Conservation (phyloP, 2,113 vertebrate genomes). For the Pithys albifrons region DNA sequence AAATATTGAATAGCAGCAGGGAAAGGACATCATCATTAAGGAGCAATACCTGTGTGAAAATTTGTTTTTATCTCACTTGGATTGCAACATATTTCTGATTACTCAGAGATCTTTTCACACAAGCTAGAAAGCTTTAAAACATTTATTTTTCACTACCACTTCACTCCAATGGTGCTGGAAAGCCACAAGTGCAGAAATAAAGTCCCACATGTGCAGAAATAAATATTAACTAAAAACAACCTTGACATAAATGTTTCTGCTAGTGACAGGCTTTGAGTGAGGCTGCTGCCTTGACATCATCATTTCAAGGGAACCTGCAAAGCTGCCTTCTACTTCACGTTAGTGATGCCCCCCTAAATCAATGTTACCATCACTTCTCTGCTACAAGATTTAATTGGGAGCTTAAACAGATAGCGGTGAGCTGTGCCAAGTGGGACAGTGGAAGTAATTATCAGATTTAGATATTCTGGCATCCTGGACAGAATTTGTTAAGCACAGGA, state of each 20-base stretch:
- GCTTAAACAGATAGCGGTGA: neutral
- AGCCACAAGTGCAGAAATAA: neutral
- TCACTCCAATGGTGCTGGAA: neutral
- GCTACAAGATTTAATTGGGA: neutral
- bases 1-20: slow-evolving; percentile 42
- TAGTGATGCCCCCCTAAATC: neutral
- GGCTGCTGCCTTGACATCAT: neutral
- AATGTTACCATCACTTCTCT: neutral
- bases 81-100: neutral
- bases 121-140: neutral
- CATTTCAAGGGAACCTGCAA: neutral
- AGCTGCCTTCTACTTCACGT: neutral
- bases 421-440: slow-evolving; percentile 32
- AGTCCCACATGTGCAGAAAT: neutral
- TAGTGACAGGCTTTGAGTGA: neutral
- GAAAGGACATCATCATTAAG: neutral
- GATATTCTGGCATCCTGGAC: slow-evolving; percentile 29
- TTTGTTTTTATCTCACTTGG: neutral
- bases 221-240: neutral
- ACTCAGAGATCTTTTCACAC: neutral
- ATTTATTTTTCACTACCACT: neutral
- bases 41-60: slow-evolving; percentile 24
- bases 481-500: slow-evolving; percentile 37
- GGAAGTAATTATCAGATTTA: slow-evolving; percentile 61
- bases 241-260: neutral